Base-by-base conservation (phyloP, 2,797 vertebrate species). In the Megaceryle alcyon region DNA sequence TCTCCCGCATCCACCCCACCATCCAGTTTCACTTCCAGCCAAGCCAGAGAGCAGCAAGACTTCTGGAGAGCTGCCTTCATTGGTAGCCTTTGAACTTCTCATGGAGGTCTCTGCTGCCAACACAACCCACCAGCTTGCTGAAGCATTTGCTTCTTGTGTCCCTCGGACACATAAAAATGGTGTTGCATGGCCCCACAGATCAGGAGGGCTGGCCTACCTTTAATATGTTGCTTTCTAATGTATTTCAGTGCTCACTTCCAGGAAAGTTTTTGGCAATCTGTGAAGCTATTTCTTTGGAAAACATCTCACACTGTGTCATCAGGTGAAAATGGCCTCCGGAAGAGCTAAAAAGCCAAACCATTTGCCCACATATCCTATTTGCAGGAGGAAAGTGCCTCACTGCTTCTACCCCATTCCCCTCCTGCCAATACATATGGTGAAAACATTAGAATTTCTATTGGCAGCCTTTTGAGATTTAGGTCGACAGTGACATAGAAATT, bases 211-310 rank as follows among this genome's bases (percentile, higher is more conserved):
- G 31, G 9, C 44, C 9, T 54, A 19, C 35, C 46, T 90, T 82
- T 71, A 65, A n/a, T 33, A 37, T 4, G 8, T 33, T 65, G 39
- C 76, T 92, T 93, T 91, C 61, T 65, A 83, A 73, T 37, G 29
- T 37, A 33, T 91, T 89, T 68, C 81, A 83, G n/a, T 29, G 56
- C 76, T 88, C 77, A 79, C 33, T 95, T 88, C 75, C 91, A 93
- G 68, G 82, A 90, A 94, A 72, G 48, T 53, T 92, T 28, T 85
- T 94, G 92, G 82, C 85, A 86, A 41, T n/a, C 48, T 43, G 46
- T 31, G 64, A 76, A 82, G 64, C 48, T 72, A 20, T 18, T 9
- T 83, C 76, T 91, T 88, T 60, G 64, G 77, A 88, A 92, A 91
- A 90, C 57, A 77, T 54, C 72, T 81, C 73, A 64, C 54, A 23